Evolutionary conservation across 2,797 vertebrate genomes (phyloP), one percentile per base, ranked within the genome.

Genomic region (Echeneis naucrates): DNA sequence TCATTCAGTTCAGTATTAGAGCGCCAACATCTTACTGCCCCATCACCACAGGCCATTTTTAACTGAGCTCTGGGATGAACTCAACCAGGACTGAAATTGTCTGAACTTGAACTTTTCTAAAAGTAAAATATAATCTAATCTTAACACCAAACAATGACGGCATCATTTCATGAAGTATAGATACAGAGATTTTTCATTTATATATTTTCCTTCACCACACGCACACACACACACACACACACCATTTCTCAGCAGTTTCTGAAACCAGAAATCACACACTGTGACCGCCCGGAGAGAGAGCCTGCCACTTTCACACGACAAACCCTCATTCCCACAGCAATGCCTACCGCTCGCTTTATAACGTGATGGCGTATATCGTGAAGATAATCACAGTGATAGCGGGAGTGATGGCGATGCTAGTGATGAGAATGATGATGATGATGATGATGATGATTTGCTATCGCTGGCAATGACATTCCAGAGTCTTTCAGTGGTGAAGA

Each of bases 371-470:
- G 30, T 6, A 6, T 71, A 84, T 76, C 77, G 82, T 68, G 26
- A 65, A 87, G 85, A 81, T 65, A 74, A 83, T 74, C 72, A 70
- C 52, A 75, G 89, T 82, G 88, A 84, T 72, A 69, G 78, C 2
- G 58, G 55, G 77, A 81, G 69, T 53, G 79, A 85, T 80, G 72
- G 77, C 8, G 53, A 68, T 37, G 24, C 69, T 23, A 64, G 71
- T 74, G 79, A 87, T 87, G 87, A 80, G 61, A 74, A 17, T 32
- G 72, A 82, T 87, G 80, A 87, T 80, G 73, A 80, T 88, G 61
- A 58, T 87, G 80, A 87, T 80, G 73, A 80, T 88, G 61, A 58
- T 69, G 63, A 72, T 70, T 57, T 72, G 71, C 57, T 76, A 67
- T 86, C 68, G 68, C 71, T 60, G 67, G 63, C 81, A 70, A 75